A percentile compares a stretch with the other conserved stretches of the same genome.
These are phyloP conservation scores for Oedothorax gibbosus DNA, from an alignment of 1,140 invertebrate genomes.

Conservation along the genomic window DNA sequence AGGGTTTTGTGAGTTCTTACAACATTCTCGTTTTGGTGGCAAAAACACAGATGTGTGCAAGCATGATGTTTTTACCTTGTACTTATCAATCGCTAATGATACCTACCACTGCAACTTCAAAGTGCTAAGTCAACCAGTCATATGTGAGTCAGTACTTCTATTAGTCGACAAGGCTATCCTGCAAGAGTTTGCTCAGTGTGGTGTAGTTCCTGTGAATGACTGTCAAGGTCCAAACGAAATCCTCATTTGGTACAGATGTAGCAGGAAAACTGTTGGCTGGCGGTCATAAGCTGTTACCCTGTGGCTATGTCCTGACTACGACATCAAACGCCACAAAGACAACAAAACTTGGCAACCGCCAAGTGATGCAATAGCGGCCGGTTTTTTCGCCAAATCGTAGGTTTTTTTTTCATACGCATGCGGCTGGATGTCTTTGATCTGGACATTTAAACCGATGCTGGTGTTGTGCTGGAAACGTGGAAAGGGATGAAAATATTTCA, in stretches of 20 bases:
- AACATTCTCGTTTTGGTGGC: slow-evolving; percentile 6
- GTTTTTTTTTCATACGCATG: no score
- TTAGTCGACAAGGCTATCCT: neutral
- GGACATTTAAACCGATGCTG: no score
- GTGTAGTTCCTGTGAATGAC: neutral
- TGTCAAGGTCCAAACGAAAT: neutral
- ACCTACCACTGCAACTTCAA: no score
- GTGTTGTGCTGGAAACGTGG: slow-evolving; percentile 13
- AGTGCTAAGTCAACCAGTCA: neutral
- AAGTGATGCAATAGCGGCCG: no score
- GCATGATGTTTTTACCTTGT: no score
- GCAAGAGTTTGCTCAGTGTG: neutral
- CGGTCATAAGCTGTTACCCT: neutral
- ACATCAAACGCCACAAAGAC: no score
- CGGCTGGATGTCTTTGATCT: no score
- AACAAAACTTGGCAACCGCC: no score
- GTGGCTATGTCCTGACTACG: no score
- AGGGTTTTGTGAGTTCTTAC: neutral
- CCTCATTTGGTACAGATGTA: slow-evolving; percentile 14
- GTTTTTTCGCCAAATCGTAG: no score
- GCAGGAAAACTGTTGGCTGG: slow-evolving; percentile 25
- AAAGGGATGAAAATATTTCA: slow-evolving; percentile 18
- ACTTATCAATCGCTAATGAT: no score
- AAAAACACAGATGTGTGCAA: no score
- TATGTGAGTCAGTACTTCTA: neutral